Conservation (phyloP, 2,797 vertebrate genomes). For the Coccyzus lansbergi region DNA sequence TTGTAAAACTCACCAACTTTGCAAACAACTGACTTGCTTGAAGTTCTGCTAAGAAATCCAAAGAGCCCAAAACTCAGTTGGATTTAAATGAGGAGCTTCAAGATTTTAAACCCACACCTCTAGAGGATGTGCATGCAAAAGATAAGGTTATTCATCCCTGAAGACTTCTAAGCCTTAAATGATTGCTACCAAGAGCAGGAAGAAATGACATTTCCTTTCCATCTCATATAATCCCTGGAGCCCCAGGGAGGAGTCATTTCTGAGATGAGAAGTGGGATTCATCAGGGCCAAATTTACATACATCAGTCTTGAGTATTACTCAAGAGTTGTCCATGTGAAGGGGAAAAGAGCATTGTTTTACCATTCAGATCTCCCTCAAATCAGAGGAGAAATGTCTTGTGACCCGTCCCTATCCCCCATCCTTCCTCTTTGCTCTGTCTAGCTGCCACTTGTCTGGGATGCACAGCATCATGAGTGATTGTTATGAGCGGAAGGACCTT, state of each 20-base stretch:
- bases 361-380: neutral
- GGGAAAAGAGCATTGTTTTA: neutral
- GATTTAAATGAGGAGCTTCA: constrained; percentile 41
- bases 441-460: neutral
- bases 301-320: neutral
- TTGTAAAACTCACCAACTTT: constrained; percentile 1
- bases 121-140: constrained; percentile 18
- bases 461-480: neutral
- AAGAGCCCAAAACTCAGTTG: neutral
- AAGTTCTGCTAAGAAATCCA: constrained; percentile 35
- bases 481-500: neutral
- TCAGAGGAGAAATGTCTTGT: neutral
- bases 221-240: neutral
- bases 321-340: neutral
- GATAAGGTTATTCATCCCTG: constrained; percentile 36
- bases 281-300: neutral
- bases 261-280: neutral
- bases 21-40: neutral
- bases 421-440: neutral
- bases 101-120: constrained; percentile 16
- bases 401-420: neutral
- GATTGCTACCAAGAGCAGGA: constrained; percentile 23
- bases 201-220: constrained; percentile 19
- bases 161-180: constrained; percentile 30
- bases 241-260: neutral